Evolutionary conservation across 2,113 vertebrate genomes (phyloP).

Genomic region (Caretta caretta): DNA sequence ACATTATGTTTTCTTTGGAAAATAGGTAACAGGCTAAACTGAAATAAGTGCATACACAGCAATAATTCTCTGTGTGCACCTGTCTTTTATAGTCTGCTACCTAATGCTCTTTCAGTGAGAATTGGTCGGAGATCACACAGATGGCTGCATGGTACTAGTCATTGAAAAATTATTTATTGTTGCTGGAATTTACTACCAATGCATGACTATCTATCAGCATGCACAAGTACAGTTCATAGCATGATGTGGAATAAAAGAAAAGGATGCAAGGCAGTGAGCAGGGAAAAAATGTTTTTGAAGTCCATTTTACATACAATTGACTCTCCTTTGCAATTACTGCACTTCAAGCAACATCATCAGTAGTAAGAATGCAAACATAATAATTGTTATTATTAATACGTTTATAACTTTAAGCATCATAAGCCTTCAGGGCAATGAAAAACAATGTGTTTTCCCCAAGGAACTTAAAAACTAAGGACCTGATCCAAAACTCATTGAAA

Average conservation of each 20-base stretch:
- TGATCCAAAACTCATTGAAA: not conserved
- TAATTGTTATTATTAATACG: not conserved
- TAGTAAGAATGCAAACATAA: not conserved
- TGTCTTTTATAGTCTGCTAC: not conserved
- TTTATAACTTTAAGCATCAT: not conserved
- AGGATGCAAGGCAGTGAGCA: not conserved
- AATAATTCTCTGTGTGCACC: not conserved
- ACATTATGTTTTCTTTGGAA: not conserved
- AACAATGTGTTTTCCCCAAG: not conserved
- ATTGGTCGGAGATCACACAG: not conserved
- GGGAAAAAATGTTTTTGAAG: not conserved
- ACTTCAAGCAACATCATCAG: not conserved
- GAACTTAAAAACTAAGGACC: not conserved
- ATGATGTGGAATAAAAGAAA: conserved; percentile 8
- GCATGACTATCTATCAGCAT: not conserved
- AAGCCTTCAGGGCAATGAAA: not conserved
- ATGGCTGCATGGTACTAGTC: not conserved
- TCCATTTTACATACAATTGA: not conserved
- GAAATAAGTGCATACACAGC: not conserved
- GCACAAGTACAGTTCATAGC: not conserved
- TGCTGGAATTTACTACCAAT: not conserved
- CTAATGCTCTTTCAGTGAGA: not conserved
- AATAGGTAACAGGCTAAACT: not conserved
- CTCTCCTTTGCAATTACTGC: not conserved
- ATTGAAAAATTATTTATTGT: not conserved